Conservation (phyloP, 2,888 invertebrate species). For the Spodoptera littoralis region DNA sequence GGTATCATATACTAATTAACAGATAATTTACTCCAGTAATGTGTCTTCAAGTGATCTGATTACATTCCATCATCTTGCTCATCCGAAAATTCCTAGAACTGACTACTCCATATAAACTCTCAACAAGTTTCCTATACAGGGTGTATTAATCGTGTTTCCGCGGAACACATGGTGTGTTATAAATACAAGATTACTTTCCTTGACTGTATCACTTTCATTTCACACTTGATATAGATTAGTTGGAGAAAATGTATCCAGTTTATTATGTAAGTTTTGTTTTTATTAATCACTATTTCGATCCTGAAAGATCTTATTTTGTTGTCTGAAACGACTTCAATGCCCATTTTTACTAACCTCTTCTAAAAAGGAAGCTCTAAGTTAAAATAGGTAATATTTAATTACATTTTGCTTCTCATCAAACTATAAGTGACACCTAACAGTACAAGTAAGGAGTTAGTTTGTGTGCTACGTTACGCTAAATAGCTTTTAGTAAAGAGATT, state of each 20-base stretch:
- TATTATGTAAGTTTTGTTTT: slow-evolving; percentile 70
- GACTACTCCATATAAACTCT: slow-evolving; percentile 63
- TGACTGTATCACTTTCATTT: slow-evolving; percentile 71
- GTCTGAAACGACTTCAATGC: no score
- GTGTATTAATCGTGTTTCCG: slow-evolving; percentile 70
- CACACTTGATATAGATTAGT: slow-evolving; percentile 55
- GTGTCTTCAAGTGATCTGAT: slow-evolving; percentile 12
- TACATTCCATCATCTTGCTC: not conserved
- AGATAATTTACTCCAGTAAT: not conserved
- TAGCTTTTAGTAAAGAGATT: no score
- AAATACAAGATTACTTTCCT: slow-evolving; percentile 71
- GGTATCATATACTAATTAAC: not conserved
- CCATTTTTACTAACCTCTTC: no score
- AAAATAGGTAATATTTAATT: no score
- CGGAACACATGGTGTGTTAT: slow-evolving; percentile 64
- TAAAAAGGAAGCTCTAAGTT: no score
- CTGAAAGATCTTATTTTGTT: not conserved
- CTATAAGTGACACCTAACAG: no score
- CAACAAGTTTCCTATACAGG: slow-evolving; percentile 68
- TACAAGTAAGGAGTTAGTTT: no score
- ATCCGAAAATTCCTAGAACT: slow-evolving; percentile 14
- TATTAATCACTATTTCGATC: slow-evolving; percentile 5
- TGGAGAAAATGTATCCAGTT: slow-evolving; percentile 67
- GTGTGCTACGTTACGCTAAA: no score
- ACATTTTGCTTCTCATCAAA: no score